Conservation (phyloP, 2,888 invertebrate species). For the Drymonia ruficornis region DNA sequence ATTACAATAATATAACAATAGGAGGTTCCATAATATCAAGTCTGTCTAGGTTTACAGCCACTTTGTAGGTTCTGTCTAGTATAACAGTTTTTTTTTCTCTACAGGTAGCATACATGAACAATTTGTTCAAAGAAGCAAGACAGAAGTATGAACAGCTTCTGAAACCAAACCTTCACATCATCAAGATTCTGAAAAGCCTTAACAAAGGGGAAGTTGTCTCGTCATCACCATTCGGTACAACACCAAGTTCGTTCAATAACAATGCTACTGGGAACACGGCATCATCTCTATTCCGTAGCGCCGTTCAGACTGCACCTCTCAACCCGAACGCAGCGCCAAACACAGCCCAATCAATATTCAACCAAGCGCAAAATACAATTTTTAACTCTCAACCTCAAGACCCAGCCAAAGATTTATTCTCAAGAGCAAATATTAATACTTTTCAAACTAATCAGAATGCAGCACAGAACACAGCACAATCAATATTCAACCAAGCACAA, state of each 20-base stretch:
- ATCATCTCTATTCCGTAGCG: constrained; percentile 64
- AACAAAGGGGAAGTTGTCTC: constrained; percentile 59
- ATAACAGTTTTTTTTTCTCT: too few species aligned
- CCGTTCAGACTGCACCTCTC: constrained; percentile 49
- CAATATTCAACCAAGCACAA: constrained; percentile 42
- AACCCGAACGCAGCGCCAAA: constrained; percentile 30
- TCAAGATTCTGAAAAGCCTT: constrained; percentile 55
- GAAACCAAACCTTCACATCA: constrained; percentile 50
- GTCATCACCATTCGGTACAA: constrained; percentile 50
- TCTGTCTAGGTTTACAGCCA: too few species aligned
- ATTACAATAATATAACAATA: too few species aligned
- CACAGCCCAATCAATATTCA: constrained; percentile 40
- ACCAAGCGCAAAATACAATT: constrained; percentile 30
- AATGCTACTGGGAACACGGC: constrained; percentile 38
- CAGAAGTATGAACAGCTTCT: constrained; percentile 60
- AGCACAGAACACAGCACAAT: constrained; percentile 27
- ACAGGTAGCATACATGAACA: constrained; percentile 62
- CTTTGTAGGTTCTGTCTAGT: too few species aligned
- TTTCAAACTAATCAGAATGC: constrained; percentile 15
- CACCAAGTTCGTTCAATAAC: constrained; percentile 21
- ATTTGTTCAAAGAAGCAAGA: constrained; percentile 54
- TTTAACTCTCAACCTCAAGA: constrained; percentile 26
- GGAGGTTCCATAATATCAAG: too few species aligned
- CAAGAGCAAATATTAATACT: constrained; percentile 23
- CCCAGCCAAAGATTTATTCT: constrained; percentile 34